Conservation (phyloP, 2,888 invertebrate genomes). For the Pachycephus smyrnensis region DNA sequence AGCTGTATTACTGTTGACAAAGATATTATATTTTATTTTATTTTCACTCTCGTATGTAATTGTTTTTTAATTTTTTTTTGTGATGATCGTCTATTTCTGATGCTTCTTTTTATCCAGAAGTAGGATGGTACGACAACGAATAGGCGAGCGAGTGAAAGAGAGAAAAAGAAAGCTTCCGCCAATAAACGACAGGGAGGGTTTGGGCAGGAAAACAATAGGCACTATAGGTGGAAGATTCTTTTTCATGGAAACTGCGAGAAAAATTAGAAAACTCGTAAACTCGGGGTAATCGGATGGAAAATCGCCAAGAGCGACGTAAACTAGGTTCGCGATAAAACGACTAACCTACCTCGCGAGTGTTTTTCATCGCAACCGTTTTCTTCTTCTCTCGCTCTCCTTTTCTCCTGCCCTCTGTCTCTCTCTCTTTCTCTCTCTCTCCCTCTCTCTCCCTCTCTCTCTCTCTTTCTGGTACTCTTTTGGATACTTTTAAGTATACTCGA, state of each 20-base stretch:
- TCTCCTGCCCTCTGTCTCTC: too few species aligned
- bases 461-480: too few species aligned
- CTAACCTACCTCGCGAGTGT: not conserved
- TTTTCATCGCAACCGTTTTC: not conserved
- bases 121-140: not conserved
- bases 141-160: not conserved
- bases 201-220: not conserved
- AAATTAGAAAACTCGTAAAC: conserved; percentile 1
- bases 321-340: not conserved
- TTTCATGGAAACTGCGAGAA: not conserved
- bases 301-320: not conserved
- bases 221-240: not conserved
- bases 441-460: too few species aligned
- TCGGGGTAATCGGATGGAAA: not conserved
- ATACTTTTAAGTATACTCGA: not conserved
- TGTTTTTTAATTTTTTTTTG: not conserved
- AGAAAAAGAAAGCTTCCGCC: not conserved
- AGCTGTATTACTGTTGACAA: not conserved
- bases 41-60: not conserved
- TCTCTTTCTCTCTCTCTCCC: not conserved
- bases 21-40: not conserved
- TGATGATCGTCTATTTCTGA: not conserved
- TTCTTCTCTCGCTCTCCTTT: not conserved
- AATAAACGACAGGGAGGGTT: not conserved
- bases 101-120: not conserved